Conservation (phyloP, 2,888 invertebrate species). For the Cremastinae sp. region DNA sequence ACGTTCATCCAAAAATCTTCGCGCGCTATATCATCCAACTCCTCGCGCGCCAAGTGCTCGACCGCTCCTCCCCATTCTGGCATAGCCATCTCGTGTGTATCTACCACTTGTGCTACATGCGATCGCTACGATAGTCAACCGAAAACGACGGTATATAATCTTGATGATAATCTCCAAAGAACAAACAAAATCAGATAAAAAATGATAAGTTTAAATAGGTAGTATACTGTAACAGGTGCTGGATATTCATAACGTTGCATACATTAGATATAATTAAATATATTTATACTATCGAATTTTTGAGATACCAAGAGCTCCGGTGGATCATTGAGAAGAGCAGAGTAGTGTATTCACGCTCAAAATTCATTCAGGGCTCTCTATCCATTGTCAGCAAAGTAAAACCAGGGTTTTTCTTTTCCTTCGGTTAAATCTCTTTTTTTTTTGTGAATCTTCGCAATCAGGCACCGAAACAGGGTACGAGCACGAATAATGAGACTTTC, state of each 20-base stretch:
- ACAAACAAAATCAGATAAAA: slow-evolving; percentile 24
- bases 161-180: slow-evolving; percentile 57
- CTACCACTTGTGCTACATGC: slow-evolving; percentile 68
- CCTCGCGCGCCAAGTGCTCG: slow-evolving; percentile 67
- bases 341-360: slow-evolving; percentile 1
- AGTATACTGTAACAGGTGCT: background rate
- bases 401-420: slow-evolving; percentile 32
- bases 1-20: slow-evolving; percentile 73
- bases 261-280: slow-evolving; percentile 15
- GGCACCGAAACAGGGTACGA: slow-evolving; percentile 53
- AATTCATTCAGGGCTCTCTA: slow-evolving; percentile 29
- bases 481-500: background rate
- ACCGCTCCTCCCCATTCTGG: slow-evolving; percentile 65
- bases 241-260: background rate
- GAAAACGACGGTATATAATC: slow-evolving; percentile 62
- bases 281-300: slow-evolving; percentile 4
- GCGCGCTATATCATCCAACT: slow-evolving; percentile 75
- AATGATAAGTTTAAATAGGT: background rate
- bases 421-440: slow-evolving; percentile 14
- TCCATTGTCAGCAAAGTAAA: slow-evolving; percentile 16
- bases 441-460: slow-evolving; percentile 40
- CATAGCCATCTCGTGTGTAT: slow-evolving; percentile 72
- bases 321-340: slow-evolving; percentile 4
- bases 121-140: slow-evolving; percentile 60
- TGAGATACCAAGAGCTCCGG: slow-evolving; percentile 13